Evolutionary conservation across 1,140 invertebrate species (phyloP), one percentile per base, ranked within the genome.

Genomic region (Hypsibius dujardini): DNA sequence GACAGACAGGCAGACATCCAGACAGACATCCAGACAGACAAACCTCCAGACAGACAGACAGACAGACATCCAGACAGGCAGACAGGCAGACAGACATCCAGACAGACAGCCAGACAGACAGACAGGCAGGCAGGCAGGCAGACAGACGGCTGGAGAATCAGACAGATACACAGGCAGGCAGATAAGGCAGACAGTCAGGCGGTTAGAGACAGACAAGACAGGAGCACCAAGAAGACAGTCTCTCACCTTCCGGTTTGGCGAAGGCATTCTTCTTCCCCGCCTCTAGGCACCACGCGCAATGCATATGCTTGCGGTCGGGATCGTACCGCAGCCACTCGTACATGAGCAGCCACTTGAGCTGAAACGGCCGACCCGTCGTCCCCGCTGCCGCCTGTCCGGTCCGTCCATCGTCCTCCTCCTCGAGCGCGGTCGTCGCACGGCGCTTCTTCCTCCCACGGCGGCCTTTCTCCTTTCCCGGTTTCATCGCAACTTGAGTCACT

Each of bases 241-340:
- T 15, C 45, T 67, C 42, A 67, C 62, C 62, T 12, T 42, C 12
- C 45, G 12, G 12, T 42, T 67, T 67, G 62, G 12, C 62, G 45
- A 67, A 67, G 7, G 62, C 62, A 42, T 67, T 67, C 45, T 67
- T 67, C 42, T 42, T 12, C 7, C 45, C 45, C 12, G 12, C 12
- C 45, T 67, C 62, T 42, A 42, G 3, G 45, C 62, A 67, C 12
- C 42, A 67, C 12, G 12, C 42, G 62, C 62, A 67, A 67, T 15
- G 45, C 62, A 67, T 67, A 7, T 42, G 12, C 12, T 67, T 67
- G 12, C 45, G 12, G 3, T 67, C 62, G 3, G 12, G 12, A 67
- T 67, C 62, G 42, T 15, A 67, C 12, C 62, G 62, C 62, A 67
- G 42, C 62, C 62, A 67, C 42, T 67, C 42, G 42, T 15, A 67